Conservation (phyloP, 1,140 invertebrate genomes). For the Magallana ariakensis region DNA sequence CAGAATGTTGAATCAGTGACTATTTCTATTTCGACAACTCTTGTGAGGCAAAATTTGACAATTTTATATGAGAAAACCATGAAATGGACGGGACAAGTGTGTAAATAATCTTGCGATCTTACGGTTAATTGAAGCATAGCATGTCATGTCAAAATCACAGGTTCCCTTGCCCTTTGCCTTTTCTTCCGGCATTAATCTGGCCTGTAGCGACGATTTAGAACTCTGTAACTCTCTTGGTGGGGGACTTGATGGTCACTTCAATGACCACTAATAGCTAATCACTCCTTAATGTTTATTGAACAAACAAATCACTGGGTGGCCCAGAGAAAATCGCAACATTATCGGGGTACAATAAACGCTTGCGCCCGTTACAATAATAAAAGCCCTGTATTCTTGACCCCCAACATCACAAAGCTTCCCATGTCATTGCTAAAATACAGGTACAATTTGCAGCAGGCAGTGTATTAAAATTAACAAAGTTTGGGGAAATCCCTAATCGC, state of each 20-base stretch:
- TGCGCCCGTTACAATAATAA: no score
- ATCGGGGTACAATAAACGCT: not conserved
- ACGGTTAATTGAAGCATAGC: not conserved
- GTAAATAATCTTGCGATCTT: not conserved
- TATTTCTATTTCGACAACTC: no score
- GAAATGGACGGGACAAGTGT: no score
- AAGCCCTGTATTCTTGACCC: no score
- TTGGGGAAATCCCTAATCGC: no score
- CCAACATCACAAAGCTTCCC: no score
- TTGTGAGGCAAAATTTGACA: no score
- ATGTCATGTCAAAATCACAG: not conserved
- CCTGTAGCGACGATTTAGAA: not conserved
- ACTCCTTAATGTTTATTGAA: not conserved
- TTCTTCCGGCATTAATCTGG: not conserved
- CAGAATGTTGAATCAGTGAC: no score
- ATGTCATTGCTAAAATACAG: no score
- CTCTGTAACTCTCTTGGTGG: not conserved
- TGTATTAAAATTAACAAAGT: no score
- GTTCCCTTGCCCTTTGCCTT: not conserved
- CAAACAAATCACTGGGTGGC: not conserved
- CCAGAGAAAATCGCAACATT: not conserved
- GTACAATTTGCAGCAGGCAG: no score
- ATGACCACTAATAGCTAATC: slow-evolving; percentile 3
- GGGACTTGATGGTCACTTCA: not conserved
- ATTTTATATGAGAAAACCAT: no score